Conservation (phyloP, 2,888 invertebrate genomes). For the Darwinula stevensoni region DNA sequence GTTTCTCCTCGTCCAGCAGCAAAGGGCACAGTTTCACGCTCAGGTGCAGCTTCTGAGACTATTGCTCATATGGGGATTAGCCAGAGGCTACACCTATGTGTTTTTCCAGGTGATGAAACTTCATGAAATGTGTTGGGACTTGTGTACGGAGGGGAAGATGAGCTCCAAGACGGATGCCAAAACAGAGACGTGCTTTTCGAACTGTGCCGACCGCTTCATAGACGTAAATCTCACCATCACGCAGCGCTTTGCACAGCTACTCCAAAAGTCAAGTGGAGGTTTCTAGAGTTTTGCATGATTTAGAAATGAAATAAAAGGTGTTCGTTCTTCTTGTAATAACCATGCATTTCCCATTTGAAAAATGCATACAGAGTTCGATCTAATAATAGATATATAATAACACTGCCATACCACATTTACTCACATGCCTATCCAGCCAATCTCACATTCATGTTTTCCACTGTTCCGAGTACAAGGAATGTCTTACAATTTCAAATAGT, state of each 20-base stretch:
- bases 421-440: too few species aligned
- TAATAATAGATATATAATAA: too few species aligned
- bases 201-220: slow-evolving; percentile 80
- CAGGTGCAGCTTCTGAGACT: slow-evolving; percentile 28
- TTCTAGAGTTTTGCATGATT: too few species aligned
- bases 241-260: slow-evolving; percentile 53
- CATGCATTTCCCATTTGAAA: too few species aligned
- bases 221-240: slow-evolving; percentile 67
- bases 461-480: too few species aligned
- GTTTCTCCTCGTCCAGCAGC: slow-evolving; percentile 51
- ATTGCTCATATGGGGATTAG: not conserved
- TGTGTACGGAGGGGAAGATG: slow-evolving; percentile 59
- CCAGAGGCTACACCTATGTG: too few species aligned
- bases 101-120: slow-evolving; percentile 54
- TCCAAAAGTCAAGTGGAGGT: slow-evolving; percentile 34
- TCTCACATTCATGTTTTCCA: too few species aligned
- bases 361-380: too few species aligned
- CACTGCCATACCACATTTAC: not conserved
- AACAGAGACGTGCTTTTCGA: slow-evolving; percentile 63
- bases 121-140: slow-evolving; percentile 85
- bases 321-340: too few species aligned
- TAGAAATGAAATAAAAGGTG: too few species aligned
- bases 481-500: too few species aligned
- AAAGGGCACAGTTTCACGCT: slow-evolving; percentile 61
- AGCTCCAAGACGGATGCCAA: slow-evolving; percentile 53